Evolutionary conservation across 2,797 vertebrate species (phyloP).

Genomic region (Acestrorhynchus altus): DNA sequence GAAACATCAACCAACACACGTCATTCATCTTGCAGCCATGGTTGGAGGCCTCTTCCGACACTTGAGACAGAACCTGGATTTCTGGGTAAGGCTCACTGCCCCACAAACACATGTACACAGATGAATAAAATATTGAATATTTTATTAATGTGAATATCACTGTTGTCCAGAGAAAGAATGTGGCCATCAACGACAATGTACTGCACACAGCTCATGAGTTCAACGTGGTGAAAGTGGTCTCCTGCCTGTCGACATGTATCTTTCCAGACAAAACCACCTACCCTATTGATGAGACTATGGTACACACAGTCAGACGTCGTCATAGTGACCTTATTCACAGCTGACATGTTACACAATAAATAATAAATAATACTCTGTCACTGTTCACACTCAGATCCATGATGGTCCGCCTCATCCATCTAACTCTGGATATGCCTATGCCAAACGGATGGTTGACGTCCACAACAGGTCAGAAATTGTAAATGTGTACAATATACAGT

Average conservation of each 20-base stretch:
- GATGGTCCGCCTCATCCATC: constrained; percentile 79
- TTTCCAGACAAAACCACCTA: constrained; percentile 87
- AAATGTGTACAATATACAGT: no score
- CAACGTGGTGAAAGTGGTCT: constrained; percentile 85
- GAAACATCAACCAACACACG: constrained; percentile 85
- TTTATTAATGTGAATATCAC: neutral
- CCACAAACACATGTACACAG: neutral
- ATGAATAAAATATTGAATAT: no score
- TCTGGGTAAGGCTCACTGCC: constrained; percentile 84
- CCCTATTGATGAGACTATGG: constrained; percentile 80
- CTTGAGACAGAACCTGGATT: constrained; percentile 91
- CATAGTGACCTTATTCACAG: neutral
- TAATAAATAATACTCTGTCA: neutral
- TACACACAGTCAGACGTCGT: constrained; percentile 1
- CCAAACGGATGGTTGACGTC: constrained; percentile 85
- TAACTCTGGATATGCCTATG: constrained; percentile 84
- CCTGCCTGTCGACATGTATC: constrained; percentile 85
- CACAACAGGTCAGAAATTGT: constrained; percentile 77
- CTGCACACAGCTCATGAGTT: constrained; percentile 85
- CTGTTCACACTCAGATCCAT: constrained; percentile 74
- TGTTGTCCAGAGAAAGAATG: constrained; percentile 83
- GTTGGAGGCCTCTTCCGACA: constrained; percentile 94
- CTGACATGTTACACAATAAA: neutral
- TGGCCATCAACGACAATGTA: constrained; percentile 93
- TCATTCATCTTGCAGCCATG: constrained; percentile 94